phyloP scores from a whole-genome alignment of 2,797 vertebrate genomes.

The Sebastes miniatus region DNA sequence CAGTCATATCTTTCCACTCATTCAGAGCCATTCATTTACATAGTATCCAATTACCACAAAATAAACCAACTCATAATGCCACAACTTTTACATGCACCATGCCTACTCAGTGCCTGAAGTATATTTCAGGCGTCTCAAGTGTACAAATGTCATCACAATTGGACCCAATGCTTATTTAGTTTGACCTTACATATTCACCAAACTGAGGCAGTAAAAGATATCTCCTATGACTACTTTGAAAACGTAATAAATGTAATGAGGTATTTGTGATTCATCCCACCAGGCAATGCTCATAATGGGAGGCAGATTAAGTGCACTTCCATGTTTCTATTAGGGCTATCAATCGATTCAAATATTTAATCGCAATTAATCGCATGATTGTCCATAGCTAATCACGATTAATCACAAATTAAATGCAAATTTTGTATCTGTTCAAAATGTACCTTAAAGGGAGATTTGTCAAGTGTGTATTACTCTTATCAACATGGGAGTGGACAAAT shows the following conservation, averaged over 20 bases:
- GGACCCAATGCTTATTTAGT: constrained; percentile 19
- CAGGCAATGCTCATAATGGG: not conserved
- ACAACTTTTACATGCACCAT: not conserved
- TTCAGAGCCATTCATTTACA: constrained; percentile 41
- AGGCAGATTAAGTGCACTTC: not conserved
- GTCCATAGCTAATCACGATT: no score
- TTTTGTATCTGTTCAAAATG: no score
- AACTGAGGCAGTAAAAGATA: not conserved
- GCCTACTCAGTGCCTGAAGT: not conserved
- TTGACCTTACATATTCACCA: constrained; percentile 3
- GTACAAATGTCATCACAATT: constrained; percentile 17
- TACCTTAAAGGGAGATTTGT: no score
- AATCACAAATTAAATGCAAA: no score
- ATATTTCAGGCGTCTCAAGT: not conserved
- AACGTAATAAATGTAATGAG: not conserved
- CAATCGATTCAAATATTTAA: no score
- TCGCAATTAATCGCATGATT: no score
- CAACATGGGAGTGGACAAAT: no score
- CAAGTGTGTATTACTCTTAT: no score
- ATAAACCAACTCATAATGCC: constrained; percentile 2
- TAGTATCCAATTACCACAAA: not conserved
- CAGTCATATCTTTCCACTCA: not conserved
- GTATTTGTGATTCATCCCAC: not conserved
- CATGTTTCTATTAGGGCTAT: no score
- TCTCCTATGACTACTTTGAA: not conserved